Percentiles rank a stretch among this genome's conserved stretches.
Conservation (phyloP, 1,140 invertebrate genomes). For the Coenobita brevimanus region DNA sequence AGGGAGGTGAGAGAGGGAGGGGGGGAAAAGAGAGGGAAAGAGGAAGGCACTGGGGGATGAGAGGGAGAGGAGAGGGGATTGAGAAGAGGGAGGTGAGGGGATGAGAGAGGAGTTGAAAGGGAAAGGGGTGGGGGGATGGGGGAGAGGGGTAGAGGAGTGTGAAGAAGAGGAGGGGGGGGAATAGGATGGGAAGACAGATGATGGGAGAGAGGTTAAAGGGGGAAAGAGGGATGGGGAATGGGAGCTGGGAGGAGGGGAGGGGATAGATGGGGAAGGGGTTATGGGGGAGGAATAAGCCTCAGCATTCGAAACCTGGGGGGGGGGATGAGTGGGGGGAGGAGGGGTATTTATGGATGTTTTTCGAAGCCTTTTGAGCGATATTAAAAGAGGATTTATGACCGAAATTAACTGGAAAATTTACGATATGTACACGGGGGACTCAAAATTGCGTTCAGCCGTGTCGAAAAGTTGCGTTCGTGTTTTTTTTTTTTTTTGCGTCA, state of each 20-base stretch:
- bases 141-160: not conserved
- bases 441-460: no score
- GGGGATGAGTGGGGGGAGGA: no score
- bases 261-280: not conserved
- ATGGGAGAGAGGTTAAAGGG: no score
- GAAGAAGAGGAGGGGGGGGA: not conserved
- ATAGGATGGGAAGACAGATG: no score
- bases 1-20: not conserved
- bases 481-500: no score
- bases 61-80: no score
- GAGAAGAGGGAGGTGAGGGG: not conserved
- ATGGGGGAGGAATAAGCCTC: not conserved
- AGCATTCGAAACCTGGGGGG: no score
- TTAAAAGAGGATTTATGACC: constrained; percentile 15
- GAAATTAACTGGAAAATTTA: not conserved
- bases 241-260: not conserved
- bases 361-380: not conserved
- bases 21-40: constrained; percentile 1
- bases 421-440: no score
- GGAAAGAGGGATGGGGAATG: no score
- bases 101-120: not conserved
- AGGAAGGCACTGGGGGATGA: not conserved
- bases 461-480: no score
- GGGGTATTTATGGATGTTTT: not conserved
- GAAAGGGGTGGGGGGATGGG: not conserved